Evolutionary conservation across 2,113 vertebrate genomes (phyloP).

Genomic region (Orcinus orca): DNA sequence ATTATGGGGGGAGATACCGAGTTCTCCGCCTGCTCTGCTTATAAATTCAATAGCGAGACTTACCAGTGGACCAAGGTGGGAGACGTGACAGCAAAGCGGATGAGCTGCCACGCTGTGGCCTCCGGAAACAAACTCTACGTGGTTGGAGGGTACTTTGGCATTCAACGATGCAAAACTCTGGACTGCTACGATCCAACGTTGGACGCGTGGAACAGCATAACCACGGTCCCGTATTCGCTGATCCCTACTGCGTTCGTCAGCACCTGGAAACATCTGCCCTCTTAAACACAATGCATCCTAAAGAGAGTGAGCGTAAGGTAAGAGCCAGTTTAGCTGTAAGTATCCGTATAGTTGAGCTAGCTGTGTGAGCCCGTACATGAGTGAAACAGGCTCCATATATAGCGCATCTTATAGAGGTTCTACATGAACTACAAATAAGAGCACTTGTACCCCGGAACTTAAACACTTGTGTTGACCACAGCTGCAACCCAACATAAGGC

Average conservation of each 20-base stretch:
- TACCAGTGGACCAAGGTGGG: conserved; percentile 91
- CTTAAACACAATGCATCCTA: conserved; percentile 72
- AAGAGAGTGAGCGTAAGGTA: conserved; percentile 76
- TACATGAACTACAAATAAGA: not conserved
- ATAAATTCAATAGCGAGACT: conserved; percentile 90
- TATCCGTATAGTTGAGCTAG: not conserved
- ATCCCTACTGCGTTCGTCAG: conserved; percentile 89
- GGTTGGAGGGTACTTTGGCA: conserved; percentile 89
- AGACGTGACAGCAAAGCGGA: conserved; percentile 88
- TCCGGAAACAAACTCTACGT: conserved; percentile 90
- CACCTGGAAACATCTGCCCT: conserved; percentile 90
- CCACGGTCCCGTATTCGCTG: conserved; percentile 87
- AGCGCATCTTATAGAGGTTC: not conserved
- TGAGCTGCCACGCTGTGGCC: conserved; percentile 89
- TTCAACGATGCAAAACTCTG: conserved; percentile 89
- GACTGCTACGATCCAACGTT: conserved; percentile 88
- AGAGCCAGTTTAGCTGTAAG: conserved; percentile 50
- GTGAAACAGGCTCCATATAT: not conserved
- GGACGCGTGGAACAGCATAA: conserved; percentile 89
- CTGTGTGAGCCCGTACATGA: not conserved
- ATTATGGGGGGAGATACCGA: conserved; percentile 90
- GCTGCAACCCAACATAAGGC: not conserved
- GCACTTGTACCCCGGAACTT: not conserved
- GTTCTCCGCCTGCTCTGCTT: conserved; percentile 88
- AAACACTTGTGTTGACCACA: not conserved